Base-by-base conservation (phyloP, 2,888 invertebrate genomes). In the Therioaphis trifolii region DNA sequence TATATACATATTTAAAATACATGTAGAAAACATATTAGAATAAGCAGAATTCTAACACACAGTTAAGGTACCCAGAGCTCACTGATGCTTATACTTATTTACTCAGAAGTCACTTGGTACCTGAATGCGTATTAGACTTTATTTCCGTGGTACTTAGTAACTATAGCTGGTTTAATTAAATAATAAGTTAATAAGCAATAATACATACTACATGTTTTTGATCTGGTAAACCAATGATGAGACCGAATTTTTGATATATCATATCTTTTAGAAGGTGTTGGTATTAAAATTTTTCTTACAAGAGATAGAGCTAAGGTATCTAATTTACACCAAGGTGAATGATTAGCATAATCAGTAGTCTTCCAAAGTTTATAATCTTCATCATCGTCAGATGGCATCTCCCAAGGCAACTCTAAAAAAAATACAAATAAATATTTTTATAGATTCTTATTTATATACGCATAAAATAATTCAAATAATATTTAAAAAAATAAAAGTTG, bases 371-470 rank as follows among this genome's bases (percentile, higher is more conserved):
- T 89, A 89, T 92, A 98, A 87, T 96, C 95, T 85, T 89, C 87
- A 88, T 94, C 95, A 29, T 91, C 90, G 72, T 89, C 88, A 84
- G 91, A 90, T 9, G 98, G 95, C 88, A 94, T 93, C 90, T 96
- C 95, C 99, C 99, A 99, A 68, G 99, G 98, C 87, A 99, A 89
- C 90, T 98, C 98, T 97, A 89, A 24, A 89, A 87, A 84, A 84
- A 80, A n/a, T n/a, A 85, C 71, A 76, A 63, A 77, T 24, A 40
- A 21, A 43, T 46, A n/a, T 7, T 58, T 58, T n/a, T n/a, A n/a
- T n/a, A n/a, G n/a, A n/a, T n/a, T n/a, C n/a, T n/a, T n/a, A n/a
- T n/a, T n/a, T n/a, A n/a, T n/a, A n/a, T n/a, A n/a, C n/a, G n/a
- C n/a, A n/a, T n/a, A n/a, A n/a, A n/a, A n/a, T n/a, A n/a, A n/a